Base-by-base conservation (phyloP, 2,888 invertebrate genomes). In the Agrochola lota region DNA sequence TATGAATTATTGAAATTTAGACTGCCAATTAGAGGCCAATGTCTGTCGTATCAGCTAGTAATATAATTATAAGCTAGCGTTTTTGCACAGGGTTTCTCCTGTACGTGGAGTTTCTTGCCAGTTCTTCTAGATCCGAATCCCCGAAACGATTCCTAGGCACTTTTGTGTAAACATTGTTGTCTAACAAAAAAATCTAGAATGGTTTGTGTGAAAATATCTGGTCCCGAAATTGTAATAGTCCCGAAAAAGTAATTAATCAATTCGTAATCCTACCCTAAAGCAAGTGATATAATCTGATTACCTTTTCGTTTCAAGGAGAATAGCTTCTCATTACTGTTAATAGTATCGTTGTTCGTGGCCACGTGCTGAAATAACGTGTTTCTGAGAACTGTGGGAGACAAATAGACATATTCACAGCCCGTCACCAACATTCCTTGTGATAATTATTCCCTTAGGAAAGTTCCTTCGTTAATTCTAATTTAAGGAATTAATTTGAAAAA, bases 281-380 rank as follows among this genome's bases (percentile, higher is more conserved):
- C 30, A 35, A 59, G 57, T 59, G 17, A 43, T 66, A 7, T 57
- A 57, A 64, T 49, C 59, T 20, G 57, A 64, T 64, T 77, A 35
- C 12, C 20, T 69, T 46, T 62, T 78, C 46, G 17, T 70, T 26
- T 7, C 15, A 26, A 60, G 75, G 49, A 82, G 23, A 80, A 79
- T 72, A 59, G 52, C 15, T 70, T 70, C 59, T 60, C 52, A 64
- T 64, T 57, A 77, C 20, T 23, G 57, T 40, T 75, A 43, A 52
- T 20, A 35, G 70, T 11, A 20, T 9, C 26, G 55, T 52, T 59
- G 57, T 59, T 59, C 9, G 52, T 46, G 59, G 30, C 17, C 78
- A 83, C 83, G 83, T 64, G 77, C 17, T 17, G 49, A 26, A 30
- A 30, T 35, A 82, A 82, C 69, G 69, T 80, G 77, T 63, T 63